Evolutionary conservation across 2,888 invertebrate species (phyloP), one percentile per base, ranked within the genome.

Genomic region (Thelaira solivaga): DNA sequence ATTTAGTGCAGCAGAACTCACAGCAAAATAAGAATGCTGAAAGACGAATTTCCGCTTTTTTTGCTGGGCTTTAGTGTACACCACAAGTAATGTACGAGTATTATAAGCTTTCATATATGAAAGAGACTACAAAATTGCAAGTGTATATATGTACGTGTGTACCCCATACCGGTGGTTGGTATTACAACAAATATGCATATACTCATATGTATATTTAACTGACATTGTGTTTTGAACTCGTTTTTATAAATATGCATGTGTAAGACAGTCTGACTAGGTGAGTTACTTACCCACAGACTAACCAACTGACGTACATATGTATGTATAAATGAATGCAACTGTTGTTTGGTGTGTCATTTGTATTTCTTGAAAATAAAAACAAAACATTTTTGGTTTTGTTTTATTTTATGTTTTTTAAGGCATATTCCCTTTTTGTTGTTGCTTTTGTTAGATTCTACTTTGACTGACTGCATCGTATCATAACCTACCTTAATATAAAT

Each of bases 401-500:
- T n/a, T n/a, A n/a, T 22, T 69, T 68, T 57, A 10, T 69, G 20
- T 29, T 31, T 61, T 41, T 24, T 53, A 45, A 16, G 36, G n/a
- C 36, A 39, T 45, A 24, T 45, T 69, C 10, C 2, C 2, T 36
- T 41, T 34, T 45, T 2, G 10, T n/a, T 51, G 49, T 53, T 34
- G 51, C 2, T 43, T 36, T 53, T 13, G 22, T 22, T 64, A 45
- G 7, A 39, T 39, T 55, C n/a, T 55, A 64, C 36, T 57, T 57
- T 55, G 39, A 45, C 26, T 74, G 74, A 61, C 80, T 82, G 73
- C 81, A 81, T 81, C 80, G 82, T 83, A 82, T 83, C 86, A 85
- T 86, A 85, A 85, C 86, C 86, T 86, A 85, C 84, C 86, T 79
- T 83, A 86, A 86, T 83, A 81, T 82, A 81, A 83, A 85, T 84